phyloP scores from a whole-genome alignment of 2,113 vertebrate genomes.

The Dicerorhinus sumatrensis region DNA sequence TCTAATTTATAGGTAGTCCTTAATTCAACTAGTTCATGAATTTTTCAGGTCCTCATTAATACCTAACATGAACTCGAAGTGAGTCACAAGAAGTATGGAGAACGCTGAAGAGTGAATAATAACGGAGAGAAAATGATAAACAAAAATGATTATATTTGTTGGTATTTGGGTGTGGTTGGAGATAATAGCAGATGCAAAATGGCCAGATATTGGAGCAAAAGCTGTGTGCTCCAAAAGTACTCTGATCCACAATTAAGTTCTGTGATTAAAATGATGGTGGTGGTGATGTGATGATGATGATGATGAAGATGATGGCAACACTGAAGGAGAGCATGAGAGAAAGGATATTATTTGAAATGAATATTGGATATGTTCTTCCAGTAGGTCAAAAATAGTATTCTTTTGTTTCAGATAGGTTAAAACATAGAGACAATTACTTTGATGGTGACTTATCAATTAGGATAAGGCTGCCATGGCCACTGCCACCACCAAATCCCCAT shows the following conservation, averaged over 20 bases:
- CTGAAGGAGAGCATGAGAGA: not conserved
- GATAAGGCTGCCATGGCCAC: not conserved
- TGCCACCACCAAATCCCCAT: not conserved
- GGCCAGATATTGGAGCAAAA: not conserved
- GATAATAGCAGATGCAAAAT: not conserved
- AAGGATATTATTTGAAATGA: not conserved
- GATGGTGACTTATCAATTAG: not conserved
- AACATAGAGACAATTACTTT: not conserved
- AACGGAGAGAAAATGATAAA: not conserved
- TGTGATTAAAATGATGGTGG: not conserved
- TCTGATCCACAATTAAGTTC: not conserved
- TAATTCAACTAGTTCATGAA: not conserved
- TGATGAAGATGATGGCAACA: not conserved
- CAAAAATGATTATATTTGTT: not conserved
- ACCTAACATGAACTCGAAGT: not conserved
- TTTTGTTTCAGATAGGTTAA: not conserved
- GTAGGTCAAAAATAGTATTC: not conserved
- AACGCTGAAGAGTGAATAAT: not conserved
- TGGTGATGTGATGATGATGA: not conserved
- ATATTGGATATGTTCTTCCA: not conserved
- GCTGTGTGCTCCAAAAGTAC: not conserved
- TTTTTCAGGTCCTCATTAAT: not conserved
- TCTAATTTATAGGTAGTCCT: not conserved
- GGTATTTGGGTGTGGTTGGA: not conserved
- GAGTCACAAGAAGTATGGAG: not conserved